Evolutionary conservation across 2,888 invertebrate species (phyloP).

Genomic region (Neuroscelio doddi): DNA sequence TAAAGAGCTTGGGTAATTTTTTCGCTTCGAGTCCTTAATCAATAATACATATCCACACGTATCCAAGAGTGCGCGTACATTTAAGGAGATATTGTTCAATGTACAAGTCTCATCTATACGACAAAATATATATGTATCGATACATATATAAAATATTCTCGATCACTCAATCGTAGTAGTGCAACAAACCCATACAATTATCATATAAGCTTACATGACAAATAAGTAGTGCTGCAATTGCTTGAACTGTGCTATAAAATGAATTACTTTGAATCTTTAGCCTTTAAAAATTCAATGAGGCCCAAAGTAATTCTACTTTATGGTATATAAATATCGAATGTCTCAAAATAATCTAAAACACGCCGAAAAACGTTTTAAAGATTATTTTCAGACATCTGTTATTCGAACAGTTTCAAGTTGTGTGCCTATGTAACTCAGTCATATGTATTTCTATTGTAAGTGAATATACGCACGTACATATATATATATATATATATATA

Average conservation of each 20-base stretch:
- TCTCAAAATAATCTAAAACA: conserved; percentile 8
- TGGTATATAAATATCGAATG: not conserved
- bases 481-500: conserved; percentile 23
- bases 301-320: too few relatives aligned
- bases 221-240: conserved; percentile 35
- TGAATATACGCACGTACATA: conserved; percentile 29
- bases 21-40: conserved; percentile 36
- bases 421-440: conserved; percentile 38
- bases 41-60: conserved; percentile 43
- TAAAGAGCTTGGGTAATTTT: conserved; percentile 35
- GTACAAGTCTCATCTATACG: conserved; percentile 36
- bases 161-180: conserved; percentile 17
- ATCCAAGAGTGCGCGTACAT: conserved; percentile 43
- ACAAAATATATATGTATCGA: conserved; percentile 20
- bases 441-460: conserved; percentile 35
- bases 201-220: conserved; percentile 37
- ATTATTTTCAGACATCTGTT: not conserved
- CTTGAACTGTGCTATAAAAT: too few relatives aligned
- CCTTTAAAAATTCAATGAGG: too few relatives aligned
- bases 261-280: too few relatives aligned
- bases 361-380: not conserved
- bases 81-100: conserved; percentile 33
- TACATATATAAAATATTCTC: conserved; percentile 8
- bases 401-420: conserved; percentile 10
- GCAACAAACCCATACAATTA: conserved; percentile 37